Evolutionary conservation across 2,888 invertebrate genomes (phyloP), one percentile per base, ranked within the genome.

Genomic region (Epistrophella euchroma): DNA sequence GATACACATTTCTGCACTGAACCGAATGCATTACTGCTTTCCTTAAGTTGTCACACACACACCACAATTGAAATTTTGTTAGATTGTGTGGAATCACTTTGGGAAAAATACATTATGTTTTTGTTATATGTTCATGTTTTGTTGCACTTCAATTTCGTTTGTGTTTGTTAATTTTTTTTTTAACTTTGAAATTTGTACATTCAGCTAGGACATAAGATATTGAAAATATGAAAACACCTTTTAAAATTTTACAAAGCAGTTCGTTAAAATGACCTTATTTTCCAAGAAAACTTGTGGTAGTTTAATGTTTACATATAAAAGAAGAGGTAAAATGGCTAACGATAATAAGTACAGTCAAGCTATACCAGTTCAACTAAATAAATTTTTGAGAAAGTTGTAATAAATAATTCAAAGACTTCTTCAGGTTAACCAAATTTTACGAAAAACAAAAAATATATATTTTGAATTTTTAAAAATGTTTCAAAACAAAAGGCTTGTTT

Each of bases 41-140:
- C 7, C 62, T 19, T 32, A 13, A 56, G 52, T 56, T 56, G 56
- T 37, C 66, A 15, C 32, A 19, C 32, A 66, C 56, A 19, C 32
- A 66, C 56, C 32, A 19, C 32, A 66, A 72, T 58, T 79, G 47
- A 22, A 73, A 79, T 79, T 60, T 50, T 66, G 58, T 52, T 66
- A 35, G 58, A 9, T 60, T 73, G 73, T 40, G 73, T 73, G 66
- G 68, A 72, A 66, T 58, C 37, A 37, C 37, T 56, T 55, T 35
- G 13, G 5, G 5, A 13, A 19, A 28, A 62, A 73, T 15, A 52
- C 9, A 32, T 32, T 25, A 19, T 52, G 37, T 52, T 11, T 32
- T 60, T 28, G 37, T 19, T 56, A 4, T 9, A n/a, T 52, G 25
- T 15, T 50, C 22, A n/a, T 52, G 5, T 50, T 10, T 17, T 45